Percentiles rank a stretch among this genome's conserved stretches.
These are phyloP conservation scores for Pomacea maculata DNA, from an alignment of 1,140 invertebrate species.

Conservation along the genomic window DNA sequence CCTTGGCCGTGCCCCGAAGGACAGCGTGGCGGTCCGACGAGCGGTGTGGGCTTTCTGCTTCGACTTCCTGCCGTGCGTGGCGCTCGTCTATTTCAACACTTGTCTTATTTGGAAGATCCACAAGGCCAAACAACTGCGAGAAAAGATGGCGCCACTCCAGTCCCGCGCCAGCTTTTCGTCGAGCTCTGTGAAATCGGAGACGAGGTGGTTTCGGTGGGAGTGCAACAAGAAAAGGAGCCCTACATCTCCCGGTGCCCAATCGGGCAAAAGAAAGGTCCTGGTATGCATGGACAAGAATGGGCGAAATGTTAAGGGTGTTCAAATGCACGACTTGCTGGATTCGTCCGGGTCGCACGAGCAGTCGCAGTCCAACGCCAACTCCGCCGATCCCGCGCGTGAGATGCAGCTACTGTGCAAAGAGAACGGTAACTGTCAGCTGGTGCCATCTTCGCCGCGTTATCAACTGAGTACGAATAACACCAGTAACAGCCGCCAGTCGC, in stretches of 20 bases:
- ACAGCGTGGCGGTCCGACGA: slow-evolving; percentile 41
- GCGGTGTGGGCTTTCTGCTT: slow-evolving; percentile 53
- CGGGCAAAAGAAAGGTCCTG: background rate
- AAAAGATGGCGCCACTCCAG: slow-evolving; percentile 44
- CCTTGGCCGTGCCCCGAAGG: slow-evolving; percentile 28
- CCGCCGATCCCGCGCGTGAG: slow-evolving; percentile 4
- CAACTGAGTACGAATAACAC: no score
- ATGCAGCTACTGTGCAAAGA: slow-evolving; percentile 18
- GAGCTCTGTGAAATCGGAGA: background rate
- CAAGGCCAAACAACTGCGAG: slow-evolving; percentile 50
- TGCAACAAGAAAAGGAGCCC: background rate
- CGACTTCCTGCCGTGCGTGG: slow-evolving; percentile 56
- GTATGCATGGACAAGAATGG: background rate
- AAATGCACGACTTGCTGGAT: slow-evolving; percentile 1
- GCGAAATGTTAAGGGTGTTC: background rate
- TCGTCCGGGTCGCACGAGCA: slow-evolving; percentile 7
- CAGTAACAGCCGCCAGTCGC: background rate
- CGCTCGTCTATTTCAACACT: slow-evolving; percentile 58
- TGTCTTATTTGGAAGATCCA: slow-evolving; percentile 59
- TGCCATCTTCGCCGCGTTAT: no score
- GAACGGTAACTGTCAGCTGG: background rate
- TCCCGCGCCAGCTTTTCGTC: background rate
- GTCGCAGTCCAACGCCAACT: slow-evolving; percentile 17
- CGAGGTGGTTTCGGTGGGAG: slow-evolving; percentile 11
- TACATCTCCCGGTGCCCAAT: background rate